Evolutionary conservation across 53 echinoderm and acorn worm genomes (phyloP), one percentile per base, ranked within the genome.

Genomic region (Mesocentrotus franciscanus): DNA sequence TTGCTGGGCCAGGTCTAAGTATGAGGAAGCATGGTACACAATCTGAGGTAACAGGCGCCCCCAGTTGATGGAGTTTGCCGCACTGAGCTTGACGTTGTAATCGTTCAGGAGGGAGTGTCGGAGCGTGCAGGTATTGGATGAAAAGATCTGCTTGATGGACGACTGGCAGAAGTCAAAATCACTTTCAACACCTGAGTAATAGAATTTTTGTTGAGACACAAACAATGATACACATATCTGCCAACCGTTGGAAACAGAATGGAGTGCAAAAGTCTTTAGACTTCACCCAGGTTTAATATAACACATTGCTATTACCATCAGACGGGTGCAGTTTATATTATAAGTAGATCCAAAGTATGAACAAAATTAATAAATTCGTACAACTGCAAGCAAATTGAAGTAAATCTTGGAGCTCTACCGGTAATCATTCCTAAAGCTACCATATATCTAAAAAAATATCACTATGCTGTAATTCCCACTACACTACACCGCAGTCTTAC

Each of bases 41-140:
- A 98, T 97, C 92, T 98, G 98, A 1, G 98, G 98, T n/a, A 98
- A 87, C 26, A 98, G 95, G 24, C 98, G 96, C 56, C 98, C 98
- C 98, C 98, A 98, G 93, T 98, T 98, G 89, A 98, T 98, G 92
- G 98, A 98, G 93, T 98, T 98, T 20, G 98, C 98, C 16, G 98
- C 97, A 72, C 97, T 98, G n/a, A 98, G 94, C 85, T 96, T 95
- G 34, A 97, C 78, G 78, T 96, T 96, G 92, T 96, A 92, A 72
- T 95, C 89, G 56, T 78, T 66, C 16, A 96, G 96, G 1, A 97
- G 96, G 32, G 72, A 58, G 39, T 96, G 49, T 17, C 74, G 90
- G 5, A 97, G 95, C 35, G 26, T 32, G 60, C 60, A 84, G 85
- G 92, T 57, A 60, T 30, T 81, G 24, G 95, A 96, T 55, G 94